phyloP scores from a whole-genome alignment of 2,113 vertebrate genomes.

The Chaetodon trifascialis region DNA sequence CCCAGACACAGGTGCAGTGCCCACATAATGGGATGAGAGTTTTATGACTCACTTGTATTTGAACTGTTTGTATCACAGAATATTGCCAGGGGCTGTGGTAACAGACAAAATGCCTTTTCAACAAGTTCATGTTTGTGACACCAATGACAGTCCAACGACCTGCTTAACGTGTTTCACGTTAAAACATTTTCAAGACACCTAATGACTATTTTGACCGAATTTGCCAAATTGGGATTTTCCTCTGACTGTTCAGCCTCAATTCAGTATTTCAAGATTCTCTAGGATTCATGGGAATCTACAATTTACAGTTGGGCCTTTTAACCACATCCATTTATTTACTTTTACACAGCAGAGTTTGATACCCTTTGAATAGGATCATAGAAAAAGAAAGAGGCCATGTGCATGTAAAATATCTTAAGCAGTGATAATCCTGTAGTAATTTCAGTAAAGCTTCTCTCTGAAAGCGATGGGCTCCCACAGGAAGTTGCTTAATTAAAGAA shows the following conservation, averaged over 20 bases:
- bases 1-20: background rate
- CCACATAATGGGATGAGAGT: background rate
- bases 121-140: background rate
- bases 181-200: background rate
- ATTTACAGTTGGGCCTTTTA: background rate
- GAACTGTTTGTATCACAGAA: background rate
- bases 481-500: background rate
- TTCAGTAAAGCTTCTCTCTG: slow-evolving; percentile 5
- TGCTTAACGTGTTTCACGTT: background rate
- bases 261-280: background rate
- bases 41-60: background rate
- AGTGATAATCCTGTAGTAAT: slow-evolving; percentile 34
- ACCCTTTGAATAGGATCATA: slow-evolving; percentile 1
- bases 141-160: background rate
- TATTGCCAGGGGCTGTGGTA: background rate
- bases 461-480: background rate
- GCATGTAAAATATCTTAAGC: slow-evolving; percentile 4
- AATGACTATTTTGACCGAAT: background rate
- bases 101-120: background rate
- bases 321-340: background rate
- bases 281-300: background rate
- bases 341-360: background rate
- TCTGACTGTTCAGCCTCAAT: background rate
- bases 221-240: too few species aligned
- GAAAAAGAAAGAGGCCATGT: background rate